Evolutionary conservation across 2,113 vertebrate species (phyloP).

Genomic region (Mobula birostris): DNA sequence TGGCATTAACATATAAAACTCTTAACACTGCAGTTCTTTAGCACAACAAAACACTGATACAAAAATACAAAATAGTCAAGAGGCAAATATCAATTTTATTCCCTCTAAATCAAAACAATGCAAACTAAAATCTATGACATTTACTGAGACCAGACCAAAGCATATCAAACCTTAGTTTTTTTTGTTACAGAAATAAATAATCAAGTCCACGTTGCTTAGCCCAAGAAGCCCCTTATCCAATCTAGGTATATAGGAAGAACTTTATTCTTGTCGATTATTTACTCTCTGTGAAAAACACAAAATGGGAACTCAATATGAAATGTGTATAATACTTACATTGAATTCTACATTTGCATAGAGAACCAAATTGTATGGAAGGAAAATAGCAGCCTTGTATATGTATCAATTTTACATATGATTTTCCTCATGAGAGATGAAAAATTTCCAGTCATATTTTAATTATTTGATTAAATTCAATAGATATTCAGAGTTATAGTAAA

Average conservation of each 20-base stretch:
- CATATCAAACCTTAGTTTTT: neutral
- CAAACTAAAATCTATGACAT: neutral
- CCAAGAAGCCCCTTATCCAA: neutral
- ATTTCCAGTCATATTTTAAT: neutral
- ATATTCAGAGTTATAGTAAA: neutral
- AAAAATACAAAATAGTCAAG: too few species aligned
- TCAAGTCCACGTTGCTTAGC: neutral
- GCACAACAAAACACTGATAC: too few species aligned
- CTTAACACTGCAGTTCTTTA: too few species aligned
- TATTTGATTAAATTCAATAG: neutral
- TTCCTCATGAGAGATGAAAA: constrained; percentile 4
- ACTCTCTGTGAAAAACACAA: neutral
- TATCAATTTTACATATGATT: neutral
- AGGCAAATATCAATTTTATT: neutral
- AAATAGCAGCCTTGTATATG: neutral
- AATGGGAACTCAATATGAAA: neutral
- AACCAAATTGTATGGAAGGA: neutral
- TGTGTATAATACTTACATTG: neutral
- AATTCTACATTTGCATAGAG: neutral
- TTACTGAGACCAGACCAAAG: neutral
- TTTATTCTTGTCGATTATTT: neutral
- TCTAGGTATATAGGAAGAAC: neutral
- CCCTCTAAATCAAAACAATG: neutral
- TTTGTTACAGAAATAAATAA: neutral
- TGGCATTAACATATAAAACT: too few species aligned